A percentile compares a stretch with the other conserved stretches of the same genome.
Conservation (phyloP, 2,797 vertebrate genomes). For the Neopelma chrysocephalum region DNA sequence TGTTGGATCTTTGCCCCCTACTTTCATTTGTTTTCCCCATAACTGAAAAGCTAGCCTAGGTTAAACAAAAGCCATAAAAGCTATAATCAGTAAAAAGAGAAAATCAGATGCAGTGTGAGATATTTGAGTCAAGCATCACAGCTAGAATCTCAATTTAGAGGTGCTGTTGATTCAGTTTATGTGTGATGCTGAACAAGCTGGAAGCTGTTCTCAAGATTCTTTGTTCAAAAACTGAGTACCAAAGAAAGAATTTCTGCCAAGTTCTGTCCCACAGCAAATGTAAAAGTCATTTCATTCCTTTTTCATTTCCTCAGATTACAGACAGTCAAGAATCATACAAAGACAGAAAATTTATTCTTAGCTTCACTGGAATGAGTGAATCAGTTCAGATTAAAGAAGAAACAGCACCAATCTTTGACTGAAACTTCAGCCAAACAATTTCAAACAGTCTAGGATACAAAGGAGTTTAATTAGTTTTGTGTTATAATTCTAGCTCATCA, state of each 20-base stretch:
- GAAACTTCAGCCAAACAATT: not conserved
- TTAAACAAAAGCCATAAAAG: conserved; percentile 7
- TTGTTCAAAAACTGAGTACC: conserved; percentile 25
- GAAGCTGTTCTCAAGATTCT: not conserved
- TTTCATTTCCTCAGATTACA: conserved; percentile 27
- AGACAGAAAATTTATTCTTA: conserved; percentile 34
- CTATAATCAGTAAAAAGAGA: conserved; percentile 4
- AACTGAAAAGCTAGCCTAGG: not conserved
- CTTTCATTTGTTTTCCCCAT: not conserved
- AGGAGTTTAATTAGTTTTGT: not conserved
- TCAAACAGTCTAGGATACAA: not conserved
- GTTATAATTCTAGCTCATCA: not conserved
- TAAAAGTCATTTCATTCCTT: conserved; percentile 22
- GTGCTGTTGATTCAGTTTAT: not conserved
- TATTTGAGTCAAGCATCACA: not conserved
- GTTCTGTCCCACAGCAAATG: not conserved
- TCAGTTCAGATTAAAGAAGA: conserved; percentile 18
- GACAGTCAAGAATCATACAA: not conserved
- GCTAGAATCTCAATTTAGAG: not conserved
- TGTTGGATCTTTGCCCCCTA: not conserved
- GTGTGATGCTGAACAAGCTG: not conserved
- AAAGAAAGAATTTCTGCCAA: conserved; percentile 45
- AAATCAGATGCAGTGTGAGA: not conserved
- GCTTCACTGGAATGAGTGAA: not conserved
- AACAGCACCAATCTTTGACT: not conserved